Percentiles rank a stretch among this genome's conserved stretches.
These are phyloP conservation scores for Nephotettix cincticeps DNA, from an alignment of 1,140 invertebrate genomes.

Conservation along the genomic window DNA sequence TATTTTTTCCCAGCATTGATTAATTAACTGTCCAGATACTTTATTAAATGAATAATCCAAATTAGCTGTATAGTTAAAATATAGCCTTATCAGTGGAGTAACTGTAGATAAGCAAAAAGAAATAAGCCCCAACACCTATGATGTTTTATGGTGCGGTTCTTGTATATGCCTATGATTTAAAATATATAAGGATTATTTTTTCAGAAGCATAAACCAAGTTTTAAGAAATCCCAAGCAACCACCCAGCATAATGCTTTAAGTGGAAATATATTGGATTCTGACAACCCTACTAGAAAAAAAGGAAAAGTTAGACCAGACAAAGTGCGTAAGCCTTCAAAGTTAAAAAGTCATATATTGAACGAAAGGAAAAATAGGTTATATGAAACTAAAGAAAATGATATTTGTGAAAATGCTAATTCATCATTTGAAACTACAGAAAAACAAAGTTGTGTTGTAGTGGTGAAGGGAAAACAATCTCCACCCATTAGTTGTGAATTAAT, in stretches of 20 bases:
- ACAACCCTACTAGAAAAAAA: background rate
- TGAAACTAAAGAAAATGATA: background rate
- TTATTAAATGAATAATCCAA: no score
- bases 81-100: no score
- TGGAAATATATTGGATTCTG: constrained; percentile 12
- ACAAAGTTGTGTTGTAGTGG: background rate
- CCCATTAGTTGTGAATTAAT: background rate
- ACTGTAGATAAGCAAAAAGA: no score
- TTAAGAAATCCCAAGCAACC: background rate
- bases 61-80: no score
- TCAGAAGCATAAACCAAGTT: background rate
- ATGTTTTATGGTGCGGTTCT: no score
- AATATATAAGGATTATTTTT: no score
- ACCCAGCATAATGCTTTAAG: background rate
- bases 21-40: no score
- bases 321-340: background rate
- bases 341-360: constrained; percentile 7
- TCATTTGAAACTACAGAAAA: background rate
- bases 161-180: no score
- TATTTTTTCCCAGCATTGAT: no score
- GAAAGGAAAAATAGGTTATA: background rate
- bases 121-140: no score
- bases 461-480: background rate
- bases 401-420: background rate
- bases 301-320: constrained; percentile 8